These are phyloP conservation scores for Acleris holmiana DNA, from an alignment of 2,888 invertebrate species.

Conservation along the genomic window DNA sequence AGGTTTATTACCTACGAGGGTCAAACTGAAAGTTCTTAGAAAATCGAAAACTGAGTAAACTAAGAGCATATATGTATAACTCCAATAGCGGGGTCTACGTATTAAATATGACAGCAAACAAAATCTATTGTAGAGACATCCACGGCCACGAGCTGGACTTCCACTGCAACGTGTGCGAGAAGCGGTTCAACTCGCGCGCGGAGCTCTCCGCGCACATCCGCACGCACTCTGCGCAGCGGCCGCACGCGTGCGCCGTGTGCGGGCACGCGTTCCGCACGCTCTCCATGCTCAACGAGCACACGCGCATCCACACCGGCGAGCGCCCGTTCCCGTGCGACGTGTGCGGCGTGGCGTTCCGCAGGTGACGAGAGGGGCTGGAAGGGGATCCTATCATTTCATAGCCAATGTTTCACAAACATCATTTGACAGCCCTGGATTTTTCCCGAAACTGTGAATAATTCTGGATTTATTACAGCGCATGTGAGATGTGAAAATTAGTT, in stretches of 20 bases:
- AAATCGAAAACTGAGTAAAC: too few relatives aligned
- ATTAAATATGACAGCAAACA: too few relatives aligned
- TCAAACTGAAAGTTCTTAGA: too few relatives aligned
- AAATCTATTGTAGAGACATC: constrained; percentile 28
- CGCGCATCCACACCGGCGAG: constrained; percentile 65
- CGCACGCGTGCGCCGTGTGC: constrained; percentile 57
- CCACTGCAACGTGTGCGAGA: constrained; percentile 39
- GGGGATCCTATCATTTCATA: too few relatives aligned
- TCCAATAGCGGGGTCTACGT: too few relatives aligned
- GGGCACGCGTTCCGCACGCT: constrained; percentile 61
- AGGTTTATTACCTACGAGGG: too few relatives aligned
- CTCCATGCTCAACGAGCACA: constrained; percentile 61
- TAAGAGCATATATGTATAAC: too few relatives aligned
- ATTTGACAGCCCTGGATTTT: too few relatives aligned
- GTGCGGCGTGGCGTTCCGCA: constrained; percentile 64
- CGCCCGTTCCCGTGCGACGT: constrained; percentile 68
- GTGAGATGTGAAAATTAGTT: too few relatives aligned
- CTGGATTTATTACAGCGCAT: too few relatives aligned
- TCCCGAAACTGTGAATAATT: too few relatives aligned
- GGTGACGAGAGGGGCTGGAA: constrained; percentile 44
- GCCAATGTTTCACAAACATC: too few relatives aligned
- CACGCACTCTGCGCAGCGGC: constrained; percentile 32
- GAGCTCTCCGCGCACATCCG: constrained; percentile 40
- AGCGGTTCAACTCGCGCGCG: constrained; percentile 38
- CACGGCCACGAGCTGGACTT: constrained; percentile 37